Evolutionary conservation across 1,140 invertebrate species (phyloP).

Genomic region (Leptinotarsa texana): DNA sequence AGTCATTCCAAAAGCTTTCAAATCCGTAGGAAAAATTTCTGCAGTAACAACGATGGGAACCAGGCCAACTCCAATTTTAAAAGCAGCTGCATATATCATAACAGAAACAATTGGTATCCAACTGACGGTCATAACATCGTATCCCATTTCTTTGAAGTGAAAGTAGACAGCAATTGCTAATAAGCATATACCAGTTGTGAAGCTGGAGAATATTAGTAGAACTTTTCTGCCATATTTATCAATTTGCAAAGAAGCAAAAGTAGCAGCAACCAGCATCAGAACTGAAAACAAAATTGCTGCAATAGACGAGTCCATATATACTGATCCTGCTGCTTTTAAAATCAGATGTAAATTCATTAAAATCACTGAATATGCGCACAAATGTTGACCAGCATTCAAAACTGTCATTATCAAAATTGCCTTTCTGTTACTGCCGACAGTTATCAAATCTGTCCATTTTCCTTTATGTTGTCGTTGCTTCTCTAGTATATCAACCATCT

Average conservation of each 20-base stretch:
- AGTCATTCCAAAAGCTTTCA: slow-evolving; percentile 56
- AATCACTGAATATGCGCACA: slow-evolving; percentile 49
- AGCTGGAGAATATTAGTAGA: slow-evolving; percentile 38
- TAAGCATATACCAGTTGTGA: slow-evolving; percentile 36
- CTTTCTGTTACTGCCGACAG: slow-evolving; percentile 42
- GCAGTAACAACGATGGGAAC: slow-evolving; percentile 73
- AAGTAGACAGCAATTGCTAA: slow-evolving; percentile 44
- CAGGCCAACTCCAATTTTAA: slow-evolving; percentile 52
- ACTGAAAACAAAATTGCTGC: slow-evolving; percentile 43
- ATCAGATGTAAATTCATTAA: slow-evolving; percentile 48
- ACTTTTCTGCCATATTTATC: slow-evolving; percentile 45
- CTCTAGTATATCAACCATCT: slow-evolving; percentile 38
- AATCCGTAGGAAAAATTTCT: slow-evolving; percentile 66
- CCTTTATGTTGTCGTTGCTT: slow-evolving; percentile 41
- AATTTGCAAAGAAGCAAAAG: slow-evolving; percentile 35
- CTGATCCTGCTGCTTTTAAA: slow-evolving; percentile 49
- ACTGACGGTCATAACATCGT: slow-evolving; percentile 31
- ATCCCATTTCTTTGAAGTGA: slow-evolving; percentile 35
- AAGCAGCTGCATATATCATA: slow-evolving; percentile 42
- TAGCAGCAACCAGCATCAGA: slow-evolving; percentile 40
- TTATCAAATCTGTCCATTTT: slow-evolving; percentile 37
- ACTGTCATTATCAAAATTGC: slow-evolving; percentile 42
- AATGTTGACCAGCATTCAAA: slow-evolving; percentile 40
- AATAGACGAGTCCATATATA: slow-evolving; percentile 32
- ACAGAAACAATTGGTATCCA: slow-evolving; percentile 45